Evolutionary conservation across 2,888 invertebrate species (phyloP), one percentile per base, ranked within the genome.

Genomic region (Standfussiana lucernea): DNA sequence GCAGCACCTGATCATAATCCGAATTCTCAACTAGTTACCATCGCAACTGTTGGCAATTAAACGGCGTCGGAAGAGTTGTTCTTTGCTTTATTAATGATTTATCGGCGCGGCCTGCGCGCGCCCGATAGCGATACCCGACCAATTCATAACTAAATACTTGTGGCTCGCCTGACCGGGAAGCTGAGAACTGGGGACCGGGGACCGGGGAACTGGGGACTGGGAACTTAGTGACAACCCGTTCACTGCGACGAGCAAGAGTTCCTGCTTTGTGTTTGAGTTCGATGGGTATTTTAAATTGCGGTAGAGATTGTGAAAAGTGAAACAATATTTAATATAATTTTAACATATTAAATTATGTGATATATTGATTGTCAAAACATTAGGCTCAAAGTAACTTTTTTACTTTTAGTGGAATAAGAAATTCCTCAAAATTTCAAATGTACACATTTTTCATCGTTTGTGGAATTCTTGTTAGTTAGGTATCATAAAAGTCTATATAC

Each of bases 21-120:
- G 35, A 45, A 67, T 61, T 40, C 45, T 65, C 71, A 62, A 77
- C 62, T 84, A 85, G 85, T 84, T 74, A 82, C 74, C 79, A 64
- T 35, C 72, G 73, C 67, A 74, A 69, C 77, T 79, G 84, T 83
- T 84, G 77, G 77, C 89, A 92, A 91, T 92, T 91, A 91, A 91
- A 90, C 84, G 82, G 79, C 82, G 85, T 84, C 86, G 83, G 82
- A 65, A 67, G 84, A 90, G 89, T 90, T 90, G 90, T 89, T 92
- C 91, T 92, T 92, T 91, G 88, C 90, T 89, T 90, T 89, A 78
- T 88, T 88, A 82, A 88, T 92, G 92, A 92, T 92, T 92, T 86
- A 92, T 92, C 84, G 87, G 88, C 79, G 78, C 83, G 77, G 88
- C 86, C 91, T 92, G 91, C 88, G 80, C 84, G 72, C 80, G 80